Percentiles rank a stretch among this genome's conserved stretches.
Conservation (phyloP, 1,140 invertebrate genomes). For the Plutomurus gul region DNA sequence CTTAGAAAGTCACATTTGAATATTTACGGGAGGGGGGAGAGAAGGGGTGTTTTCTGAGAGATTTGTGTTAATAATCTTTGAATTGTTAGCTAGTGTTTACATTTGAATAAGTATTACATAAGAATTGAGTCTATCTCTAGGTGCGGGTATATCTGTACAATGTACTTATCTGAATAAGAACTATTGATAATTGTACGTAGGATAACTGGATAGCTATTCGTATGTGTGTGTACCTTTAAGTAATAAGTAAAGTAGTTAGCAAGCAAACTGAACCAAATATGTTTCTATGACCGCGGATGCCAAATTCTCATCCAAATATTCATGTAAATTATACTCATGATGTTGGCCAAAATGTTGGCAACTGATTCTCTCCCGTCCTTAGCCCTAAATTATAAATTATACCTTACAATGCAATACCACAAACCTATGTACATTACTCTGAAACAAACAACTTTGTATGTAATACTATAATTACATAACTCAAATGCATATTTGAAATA, state of each 20-base stretch:
- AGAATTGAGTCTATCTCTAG: too few relatives aligned
- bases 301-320: not conserved
- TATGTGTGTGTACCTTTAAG: not conserved
- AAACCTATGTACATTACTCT: not conserved
- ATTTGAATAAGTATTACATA: too few relatives aligned
- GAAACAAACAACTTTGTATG: not conserved
- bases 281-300: not conserved
- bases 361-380: not conserved
- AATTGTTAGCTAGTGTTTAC: too few relatives aligned
- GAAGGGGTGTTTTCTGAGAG: too few relatives aligned
- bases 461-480: not conserved
- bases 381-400: not conserved
- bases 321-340: too few relatives aligned
- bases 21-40: too few relatives aligned
- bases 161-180: too few relatives aligned
- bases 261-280: not conserved
- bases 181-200: too few relatives aligned
- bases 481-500: not conserved
- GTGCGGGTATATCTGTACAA: too few relatives aligned
- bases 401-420: not conserved
- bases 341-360: not conserved
- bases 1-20: too few relatives aligned
- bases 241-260: not conserved
- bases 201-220: too few relatives aligned
- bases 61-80: too few relatives aligned